Conservation (phyloP, 2,797 vertebrate species). For the Pagetopsis macropterus region DNA sequence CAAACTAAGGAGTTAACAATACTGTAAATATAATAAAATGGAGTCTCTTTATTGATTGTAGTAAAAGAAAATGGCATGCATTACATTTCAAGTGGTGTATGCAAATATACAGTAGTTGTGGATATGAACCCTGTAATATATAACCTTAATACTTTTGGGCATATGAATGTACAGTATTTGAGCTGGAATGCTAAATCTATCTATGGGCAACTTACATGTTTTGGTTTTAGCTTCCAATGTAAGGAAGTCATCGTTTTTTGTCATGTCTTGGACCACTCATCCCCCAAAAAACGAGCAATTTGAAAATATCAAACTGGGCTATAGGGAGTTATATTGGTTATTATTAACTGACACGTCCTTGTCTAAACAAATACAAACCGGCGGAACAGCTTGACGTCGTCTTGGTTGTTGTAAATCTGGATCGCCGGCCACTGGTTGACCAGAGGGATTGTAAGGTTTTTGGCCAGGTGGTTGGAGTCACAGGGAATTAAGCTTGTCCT, state of each 20-base stretch:
- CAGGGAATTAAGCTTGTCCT: slow-evolving; percentile 95
- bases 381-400: slow-evolving; percentile 89
- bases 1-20: slow-evolving; percentile 6
- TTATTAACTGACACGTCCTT: not conserved
- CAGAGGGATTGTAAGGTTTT: slow-evolving; percentile 90
- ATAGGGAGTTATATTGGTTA: not conserved
- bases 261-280: not conserved
- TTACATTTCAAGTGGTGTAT: not conserved
- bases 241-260: not conserved
- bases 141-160: too few relatives aligned
- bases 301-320: not conserved
- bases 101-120: not conserved
- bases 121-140: not conserved
- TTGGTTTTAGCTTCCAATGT: not conserved
- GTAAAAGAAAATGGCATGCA: not conserved
- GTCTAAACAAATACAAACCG: slow-evolving; percentile 76
- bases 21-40: not conserved
- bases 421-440: slow-evolving; percentile 94
- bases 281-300: not conserved
- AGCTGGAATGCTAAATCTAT: not conserved
- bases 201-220: not conserved
- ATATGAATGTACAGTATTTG: not conserved
- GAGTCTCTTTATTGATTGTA: not conserved
- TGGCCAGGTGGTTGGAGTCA: slow-evolving; percentile 89
- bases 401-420: slow-evolving; percentile 88